Conservation (phyloP, 1,140 invertebrate species). For the Drosophila sturtevanti region DNA sequence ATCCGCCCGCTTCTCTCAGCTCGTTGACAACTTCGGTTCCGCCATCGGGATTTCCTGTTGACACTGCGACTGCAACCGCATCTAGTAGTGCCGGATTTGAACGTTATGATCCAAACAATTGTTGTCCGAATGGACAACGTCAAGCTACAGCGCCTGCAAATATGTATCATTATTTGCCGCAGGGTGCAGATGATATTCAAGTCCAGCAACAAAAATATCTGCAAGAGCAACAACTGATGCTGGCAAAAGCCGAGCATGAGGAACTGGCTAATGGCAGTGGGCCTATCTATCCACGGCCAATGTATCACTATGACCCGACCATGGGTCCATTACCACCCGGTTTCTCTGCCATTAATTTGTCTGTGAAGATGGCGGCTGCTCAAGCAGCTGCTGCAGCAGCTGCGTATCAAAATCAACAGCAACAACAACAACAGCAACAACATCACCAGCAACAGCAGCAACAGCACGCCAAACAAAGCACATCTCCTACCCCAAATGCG, state of each 20-base stretch:
- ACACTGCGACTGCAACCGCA: constrained; percentile 84
- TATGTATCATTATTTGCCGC: constrained; percentile 85
- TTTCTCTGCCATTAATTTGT: constrained; percentile 92
- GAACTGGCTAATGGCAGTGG: constrained; percentile 84
- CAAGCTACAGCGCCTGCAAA: constrained; percentile 74
- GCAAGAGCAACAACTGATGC: constrained; percentile 86
- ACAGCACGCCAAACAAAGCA: constrained; percentile 71
- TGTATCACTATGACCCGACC: constrained; percentile 90
- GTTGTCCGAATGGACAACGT: constrained; percentile 78
- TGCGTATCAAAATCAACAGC: constrained; percentile 78
- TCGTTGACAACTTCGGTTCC: constrained; percentile 77
- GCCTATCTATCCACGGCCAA: constrained; percentile 89
- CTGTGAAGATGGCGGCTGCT: constrained; percentile 92
- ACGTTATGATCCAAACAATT: constrained; percentile 86
- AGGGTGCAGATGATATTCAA: constrained; percentile 75
- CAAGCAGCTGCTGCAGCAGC: constrained; percentile 85
- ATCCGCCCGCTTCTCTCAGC: constrained; percentile 74
- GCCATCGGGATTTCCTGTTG: constrained; percentile 50
- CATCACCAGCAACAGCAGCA: constrained; percentile 81
- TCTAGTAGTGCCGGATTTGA: constrained; percentile 87
- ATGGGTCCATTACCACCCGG: constrained; percentile 87
- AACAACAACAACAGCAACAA: constrained; percentile 68
- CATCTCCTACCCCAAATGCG: constrained; percentile 73
- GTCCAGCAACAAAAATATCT: constrained; percentile 85
- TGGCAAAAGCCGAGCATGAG: constrained; percentile 86